Evolutionary conservation across 2,888 invertebrate species (phyloP).

Genomic region (Athrips mouffetella): DNA sequence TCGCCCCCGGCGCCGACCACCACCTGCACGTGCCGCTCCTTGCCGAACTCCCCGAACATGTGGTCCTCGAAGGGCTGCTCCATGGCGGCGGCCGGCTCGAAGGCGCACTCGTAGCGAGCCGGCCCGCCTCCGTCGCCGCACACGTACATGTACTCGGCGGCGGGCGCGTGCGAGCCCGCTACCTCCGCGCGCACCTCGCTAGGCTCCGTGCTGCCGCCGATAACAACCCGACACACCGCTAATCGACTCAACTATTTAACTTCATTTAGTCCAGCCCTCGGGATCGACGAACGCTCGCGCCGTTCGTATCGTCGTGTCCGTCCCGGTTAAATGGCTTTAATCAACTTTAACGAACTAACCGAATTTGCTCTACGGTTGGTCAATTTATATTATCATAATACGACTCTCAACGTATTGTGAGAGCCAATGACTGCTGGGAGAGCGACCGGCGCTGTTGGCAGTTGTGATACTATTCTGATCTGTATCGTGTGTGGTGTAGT

Average conservation of each 20-base stretch:
- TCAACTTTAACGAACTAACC: conserved; percentile 79
- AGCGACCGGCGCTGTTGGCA: conserved; percentile 32
- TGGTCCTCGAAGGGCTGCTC: conserved; percentile 88
- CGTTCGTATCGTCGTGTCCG: conserved; percentile 72
- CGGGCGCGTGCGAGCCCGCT: conserved; percentile 71
- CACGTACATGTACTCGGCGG: conserved; percentile 73
- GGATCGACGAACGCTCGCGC: conserved; percentile 71
- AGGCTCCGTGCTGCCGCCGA: conserved; percentile 61
- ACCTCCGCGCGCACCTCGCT: conserved; percentile 68
- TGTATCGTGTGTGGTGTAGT: conserved; percentile 45
- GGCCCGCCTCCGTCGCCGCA: conserved; percentile 56
- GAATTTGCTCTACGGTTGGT: conserved; percentile 77
- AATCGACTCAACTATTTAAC: conserved; percentile 67
- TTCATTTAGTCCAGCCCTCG: conserved; percentile 66
- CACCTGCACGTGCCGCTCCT: conserved; percentile 72
- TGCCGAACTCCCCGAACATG: conserved; percentile 86
- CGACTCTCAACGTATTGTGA: conserved; percentile 40
- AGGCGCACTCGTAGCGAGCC: conserved; percentile 64
- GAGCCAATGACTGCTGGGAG: conserved; percentile 60
- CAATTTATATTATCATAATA: conserved; percentile 79
- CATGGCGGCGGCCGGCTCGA: conserved; percentile 71
- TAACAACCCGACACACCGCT: conserved; percentile 40
- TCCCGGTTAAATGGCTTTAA: conserved; percentile 78
- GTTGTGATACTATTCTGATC: conserved; percentile 44
- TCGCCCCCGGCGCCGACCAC: conserved; percentile 73